Evolutionary conservation across 2,888 invertebrate genomes (phyloP).

Genomic region (Elysia crispata): DNA sequence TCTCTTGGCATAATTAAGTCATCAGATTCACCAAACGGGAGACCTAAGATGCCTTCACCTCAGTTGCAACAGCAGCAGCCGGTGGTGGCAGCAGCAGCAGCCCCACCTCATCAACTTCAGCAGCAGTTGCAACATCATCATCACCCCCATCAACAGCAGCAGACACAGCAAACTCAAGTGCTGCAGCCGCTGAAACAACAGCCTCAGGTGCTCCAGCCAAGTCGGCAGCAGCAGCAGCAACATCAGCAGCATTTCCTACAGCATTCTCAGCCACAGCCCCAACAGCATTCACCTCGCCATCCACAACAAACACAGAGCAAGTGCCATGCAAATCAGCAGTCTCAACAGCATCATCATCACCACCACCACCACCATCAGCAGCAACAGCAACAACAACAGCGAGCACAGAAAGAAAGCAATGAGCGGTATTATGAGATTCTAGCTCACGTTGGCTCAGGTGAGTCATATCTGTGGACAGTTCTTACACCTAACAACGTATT

Average conservation of each 20-base stretch:
- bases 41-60: constrained; percentile 25
- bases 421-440: constrained; percentile 67
- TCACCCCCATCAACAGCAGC: constrained; percentile 13
- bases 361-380: constrained; percentile 3
- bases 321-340: constrained; percentile 32
- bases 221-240: constrained; percentile 40
- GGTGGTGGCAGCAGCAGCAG: neutral
- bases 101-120: neutral
- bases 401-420: constrained; percentile 40
- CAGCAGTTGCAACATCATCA: constrained; percentile 5
- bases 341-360: constrained; percentile 30
- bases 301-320: constrained; percentile 30
- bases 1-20: constrained; percentile 35
- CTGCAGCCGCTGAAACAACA: constrained; percentile 33
- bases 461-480: too few species aligned
- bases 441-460: constrained; percentile 49
- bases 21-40: constrained; percentile 30
- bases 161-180: constrained; percentile 5
- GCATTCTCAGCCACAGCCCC: constrained; percentile 27
- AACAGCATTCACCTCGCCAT: constrained; percentile 30
- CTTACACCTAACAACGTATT: too few species aligned
- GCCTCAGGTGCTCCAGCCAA: constrained; percentile 43
- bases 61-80: constrained; percentile 25
- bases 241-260: constrained; percentile 30
- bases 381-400: constrained; percentile 15